phyloP scores from a whole-genome alignment of 1,140 invertebrate genomes.

The Eueides isabella region DNA sequence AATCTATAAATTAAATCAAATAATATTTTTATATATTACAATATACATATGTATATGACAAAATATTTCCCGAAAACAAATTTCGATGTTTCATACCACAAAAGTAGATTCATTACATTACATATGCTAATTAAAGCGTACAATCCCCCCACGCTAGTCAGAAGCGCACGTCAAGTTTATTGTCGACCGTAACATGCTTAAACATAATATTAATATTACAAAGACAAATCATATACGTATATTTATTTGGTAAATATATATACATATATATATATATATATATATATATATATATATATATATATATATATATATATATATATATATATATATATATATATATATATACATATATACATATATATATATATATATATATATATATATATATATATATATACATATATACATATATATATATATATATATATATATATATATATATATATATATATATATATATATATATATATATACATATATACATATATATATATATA shows the following conservation, averaged over 20 bases:
- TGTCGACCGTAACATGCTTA: background rate
- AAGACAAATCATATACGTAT: background rate
- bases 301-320: too few species aligned
- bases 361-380: too few species aligned
- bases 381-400: too few species aligned
- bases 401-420: too few species aligned
- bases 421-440: too few species aligned
- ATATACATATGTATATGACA: background rate
- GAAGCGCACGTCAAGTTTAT: background rate
- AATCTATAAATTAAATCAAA: too few species aligned
- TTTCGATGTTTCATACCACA: background rate
- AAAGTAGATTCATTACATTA: background rate
- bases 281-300: too few species aligned
- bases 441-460: too few species aligned
- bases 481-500: background rate
- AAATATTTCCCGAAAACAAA: background rate
- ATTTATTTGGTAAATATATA: conserved; percentile 3
- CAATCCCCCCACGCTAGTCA: background rate
- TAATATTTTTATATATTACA: too few species aligned
- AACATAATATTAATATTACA: background rate
- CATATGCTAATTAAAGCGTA: background rate
- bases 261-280: conserved; percentile 10
- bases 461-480: too few species aligned
- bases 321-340: too few species aligned
- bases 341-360: too few species aligned